Percentiles rank a stretch among this genome's conserved stretches.
phyloP scores from a whole-genome alignment of 2,888 invertebrate species.

The Pollenia angustigena region DNA sequence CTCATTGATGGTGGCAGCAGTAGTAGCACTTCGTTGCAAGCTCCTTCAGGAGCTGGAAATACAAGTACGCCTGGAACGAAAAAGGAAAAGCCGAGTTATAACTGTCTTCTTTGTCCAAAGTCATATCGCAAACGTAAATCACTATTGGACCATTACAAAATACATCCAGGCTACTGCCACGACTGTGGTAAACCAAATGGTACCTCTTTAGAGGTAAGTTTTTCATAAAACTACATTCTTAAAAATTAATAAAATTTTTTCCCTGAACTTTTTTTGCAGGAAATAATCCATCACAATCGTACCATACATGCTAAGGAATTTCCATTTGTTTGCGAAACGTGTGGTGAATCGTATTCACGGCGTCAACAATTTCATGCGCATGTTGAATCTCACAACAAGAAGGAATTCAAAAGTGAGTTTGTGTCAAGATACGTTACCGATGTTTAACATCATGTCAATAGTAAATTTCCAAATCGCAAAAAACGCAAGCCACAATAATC shows the following conservation, averaged over 20 bases:
- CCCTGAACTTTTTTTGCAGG: conserved; percentile 75
- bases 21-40: conserved; percentile 81
- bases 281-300: conserved; percentile 83
- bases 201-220: conserved; percentile 81
- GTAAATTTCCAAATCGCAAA: conserved; percentile 67
- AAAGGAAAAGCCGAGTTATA: conserved; percentile 82
- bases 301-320: conserved; percentile 83
- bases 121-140: conserved; percentile 84
- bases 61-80: conserved; percentile 77
- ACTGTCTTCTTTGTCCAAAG: conserved; percentile 82
- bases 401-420: conserved; percentile 84
- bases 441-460: conserved; percentile 68
- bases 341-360: conserved; percentile 84
- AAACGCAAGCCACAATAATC: conserved; percentile 8
- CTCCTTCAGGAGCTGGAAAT: conserved; percentile 77
- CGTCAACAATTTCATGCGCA: conserved; percentile 84
- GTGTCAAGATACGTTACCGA: conserved; percentile 71
- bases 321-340: conserved; percentile 84
- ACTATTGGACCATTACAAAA: conserved; percentile 83
- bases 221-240: background rate
- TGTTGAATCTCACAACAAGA: conserved; percentile 84
- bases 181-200: conserved; percentile 84
- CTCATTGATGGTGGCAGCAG: conserved; percentile 82
- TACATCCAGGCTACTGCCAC: conserved; percentile 84
- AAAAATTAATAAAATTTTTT: background rate